A percentile compares a stretch with the other conserved stretches of the same genome.
Evolutionary conservation across 2,113 vertebrate genomes (phyloP).

Genomic region (Manacus vitellinus): DNA sequence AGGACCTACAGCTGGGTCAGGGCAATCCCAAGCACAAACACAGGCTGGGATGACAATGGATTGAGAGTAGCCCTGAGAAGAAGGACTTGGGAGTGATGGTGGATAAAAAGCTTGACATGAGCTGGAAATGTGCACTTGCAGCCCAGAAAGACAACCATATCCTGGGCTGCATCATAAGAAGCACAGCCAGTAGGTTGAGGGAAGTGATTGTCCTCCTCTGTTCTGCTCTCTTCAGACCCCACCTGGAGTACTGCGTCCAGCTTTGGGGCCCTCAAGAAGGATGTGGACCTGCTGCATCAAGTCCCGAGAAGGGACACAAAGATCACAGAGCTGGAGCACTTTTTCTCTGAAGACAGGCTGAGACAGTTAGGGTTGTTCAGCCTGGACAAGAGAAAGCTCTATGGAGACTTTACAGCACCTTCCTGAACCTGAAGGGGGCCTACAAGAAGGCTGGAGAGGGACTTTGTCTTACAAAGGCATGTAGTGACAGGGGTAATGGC

Average conservation of each 20-base stretch:
- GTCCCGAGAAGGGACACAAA: not conserved
- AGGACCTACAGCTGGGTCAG: not conserved
- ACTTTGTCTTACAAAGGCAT: not conserved
- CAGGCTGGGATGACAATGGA: not conserved
- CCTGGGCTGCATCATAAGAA: not conserved
- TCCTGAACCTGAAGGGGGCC: not conserved
- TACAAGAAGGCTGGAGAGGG: not conserved
- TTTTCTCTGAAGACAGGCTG: not conserved
- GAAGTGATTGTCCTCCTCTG: not conserved
- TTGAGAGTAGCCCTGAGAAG: not conserved
- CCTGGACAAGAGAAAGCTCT: not conserved
- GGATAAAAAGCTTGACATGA: not conserved
- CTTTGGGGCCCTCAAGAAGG: not conserved
- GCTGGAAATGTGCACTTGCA: not conserved
- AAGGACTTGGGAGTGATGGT: not conserved
- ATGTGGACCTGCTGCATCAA: not conserved
- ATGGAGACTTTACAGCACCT: not conserved
- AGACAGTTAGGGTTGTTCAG: not conserved
- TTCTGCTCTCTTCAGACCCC: not conserved
- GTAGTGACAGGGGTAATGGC: not conserved
- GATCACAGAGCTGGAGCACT: not conserved
- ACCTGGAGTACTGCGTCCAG: not conserved
- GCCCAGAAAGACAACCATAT: not conserved
- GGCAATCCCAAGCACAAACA: not conserved
- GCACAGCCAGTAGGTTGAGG: rapidly evolving